Base-by-base conservation (phyloP, 2,888 invertebrate genomes). In the Leistus spinibarbis region DNA sequence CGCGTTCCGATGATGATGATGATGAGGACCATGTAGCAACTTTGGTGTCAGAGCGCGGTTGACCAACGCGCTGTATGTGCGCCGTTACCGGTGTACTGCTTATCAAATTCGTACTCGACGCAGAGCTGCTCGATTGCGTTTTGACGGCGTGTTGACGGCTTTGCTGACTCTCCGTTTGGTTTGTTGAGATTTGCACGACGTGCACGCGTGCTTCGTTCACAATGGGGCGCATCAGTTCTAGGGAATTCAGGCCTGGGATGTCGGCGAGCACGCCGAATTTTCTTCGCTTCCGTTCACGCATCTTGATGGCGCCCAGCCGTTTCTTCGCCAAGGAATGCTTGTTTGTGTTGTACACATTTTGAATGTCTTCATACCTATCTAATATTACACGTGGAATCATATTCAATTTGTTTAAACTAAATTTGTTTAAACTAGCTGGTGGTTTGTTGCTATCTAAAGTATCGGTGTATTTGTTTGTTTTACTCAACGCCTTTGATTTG, bases 211-310 rank as follows among this genome's bases (percentile, higher is more conserved):
- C 82, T 76, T 84, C 79, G 2, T 83, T 82, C 81, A 86, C 82
- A 80, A 86, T 76, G 0, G 91, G 91, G 54, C 87, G 86, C 77
- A 92, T 88, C 86, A 90, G 89, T 77, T 90, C 90, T 63, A 89
- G 84, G 64, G 88, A 87, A 77, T 88, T 88, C 77, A 91, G 83
- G 10, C 91, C 91, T 24, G 90, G 89, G 1, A 90, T 86, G 75
- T 86, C 86, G 68, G 87, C 86, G 19, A 87, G 84, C 23, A 89
- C 79, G 54, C 68, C 74, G 20, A 74, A 56, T 27, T 69, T 74
- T 69, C 68, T 19, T 56, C 62, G 68, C 68, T 74, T 74, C 54
- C 64, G 20, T 13, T 69, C 68, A 17, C 13, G n/a, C 1, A 66
- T 57, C 20, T 16, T 24, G 17, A 62, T 24, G 13, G 68, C 22